A percentile compares a stretch with the other conserved stretches of the same genome.
These are phyloP conservation scores for Drosophila paramelanica DNA, from an alignment of 2,888 invertebrate genomes.

Conservation along the genomic window DNA sequence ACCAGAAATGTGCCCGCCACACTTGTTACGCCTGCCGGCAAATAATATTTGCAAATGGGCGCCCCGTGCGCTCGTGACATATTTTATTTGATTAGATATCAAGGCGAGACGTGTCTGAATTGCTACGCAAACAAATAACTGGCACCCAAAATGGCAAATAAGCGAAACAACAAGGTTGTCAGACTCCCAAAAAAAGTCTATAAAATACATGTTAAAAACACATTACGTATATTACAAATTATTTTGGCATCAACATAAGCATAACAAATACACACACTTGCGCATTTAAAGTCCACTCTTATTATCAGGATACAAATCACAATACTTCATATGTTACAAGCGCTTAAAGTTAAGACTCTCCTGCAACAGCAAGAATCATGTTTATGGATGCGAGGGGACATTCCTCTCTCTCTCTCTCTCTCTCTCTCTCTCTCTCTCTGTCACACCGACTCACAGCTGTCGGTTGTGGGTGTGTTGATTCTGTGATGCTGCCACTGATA, in stretches of 20 bases:
- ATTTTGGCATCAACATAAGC: neutral
- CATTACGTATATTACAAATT: neutral
- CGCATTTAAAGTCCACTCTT: neutral
- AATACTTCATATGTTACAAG: too few relatives aligned
- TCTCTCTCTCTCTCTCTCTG: neutral
- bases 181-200: neutral
- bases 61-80: conserved; percentile 54
- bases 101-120: conserved; percentile 15
- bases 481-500: conserved; percentile 54
- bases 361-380: too few relatives aligned
- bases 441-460: neutral
- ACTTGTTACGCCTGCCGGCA: conserved; percentile 39
- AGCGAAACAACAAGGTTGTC: too few relatives aligned
- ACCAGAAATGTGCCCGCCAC: conserved; percentile 28
- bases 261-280: too few relatives aligned
- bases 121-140: conserved; percentile 29
- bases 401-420: neutral
- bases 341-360: too few relatives aligned
- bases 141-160: neutral
- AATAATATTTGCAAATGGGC: conserved; percentile 40
- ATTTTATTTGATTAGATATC: conserved; percentile 64
- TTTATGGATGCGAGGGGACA: neutral
- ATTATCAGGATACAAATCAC: neutral
- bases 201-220: neutral
- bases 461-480: conserved; percentile 32